A percentile compares a stretch with the other conserved stretches of the same genome.
These are phyloP conservation scores for Hylaea fasciaria DNA, from an alignment of 2,888 invertebrate species.

Conservation along the genomic window DNA sequence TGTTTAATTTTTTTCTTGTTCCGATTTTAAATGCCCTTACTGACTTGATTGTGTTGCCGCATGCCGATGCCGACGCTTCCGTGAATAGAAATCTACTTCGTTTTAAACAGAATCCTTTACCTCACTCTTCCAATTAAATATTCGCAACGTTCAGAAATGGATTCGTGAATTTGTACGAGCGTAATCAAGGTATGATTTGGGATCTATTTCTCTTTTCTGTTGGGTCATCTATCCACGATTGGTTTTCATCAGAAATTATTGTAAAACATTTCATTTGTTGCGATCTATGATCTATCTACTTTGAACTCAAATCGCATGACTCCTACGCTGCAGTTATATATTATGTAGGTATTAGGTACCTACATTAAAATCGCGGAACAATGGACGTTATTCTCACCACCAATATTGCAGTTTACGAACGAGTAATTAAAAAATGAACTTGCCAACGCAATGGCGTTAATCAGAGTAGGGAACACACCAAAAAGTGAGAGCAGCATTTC, in stretches of 20 bases:
- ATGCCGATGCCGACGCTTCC: too few relatives aligned
- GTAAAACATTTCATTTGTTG: too few relatives aligned
- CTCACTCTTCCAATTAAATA: constrained; percentile 8
- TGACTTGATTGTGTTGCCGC: constrained; percentile 1
- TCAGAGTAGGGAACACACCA: too few relatives aligned
- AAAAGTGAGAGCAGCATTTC: not conserved
- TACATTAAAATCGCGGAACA: constrained; percentile 31
- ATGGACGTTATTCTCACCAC: constrained; percentile 23
- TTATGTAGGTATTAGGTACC: too few relatives aligned
- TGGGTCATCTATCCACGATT: too few relatives aligned
- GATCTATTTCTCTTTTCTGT: too few relatives aligned
- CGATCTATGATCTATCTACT: too few relatives aligned
- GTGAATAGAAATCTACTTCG: constrained; percentile 65
- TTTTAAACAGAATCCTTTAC: constrained; percentile 58
- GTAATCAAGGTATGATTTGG: too few relatives aligned
- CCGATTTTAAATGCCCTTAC: not conserved
- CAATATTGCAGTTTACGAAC: not conserved
- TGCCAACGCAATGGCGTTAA: not conserved
- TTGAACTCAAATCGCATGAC: too few relatives aligned
- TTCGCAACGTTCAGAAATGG: constrained; percentile 38
- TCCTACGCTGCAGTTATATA: too few relatives aligned
- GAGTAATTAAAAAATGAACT: not conserved
- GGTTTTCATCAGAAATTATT: too few relatives aligned
- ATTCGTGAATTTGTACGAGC: constrained; percentile 11
- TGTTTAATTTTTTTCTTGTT: too few relatives aligned